Evolutionary conservation across 64 coral and sea anemone genomes (phyloP), one percentile per base, ranked within the genome.

Genomic region (Pocillopora damicornis): DNA sequence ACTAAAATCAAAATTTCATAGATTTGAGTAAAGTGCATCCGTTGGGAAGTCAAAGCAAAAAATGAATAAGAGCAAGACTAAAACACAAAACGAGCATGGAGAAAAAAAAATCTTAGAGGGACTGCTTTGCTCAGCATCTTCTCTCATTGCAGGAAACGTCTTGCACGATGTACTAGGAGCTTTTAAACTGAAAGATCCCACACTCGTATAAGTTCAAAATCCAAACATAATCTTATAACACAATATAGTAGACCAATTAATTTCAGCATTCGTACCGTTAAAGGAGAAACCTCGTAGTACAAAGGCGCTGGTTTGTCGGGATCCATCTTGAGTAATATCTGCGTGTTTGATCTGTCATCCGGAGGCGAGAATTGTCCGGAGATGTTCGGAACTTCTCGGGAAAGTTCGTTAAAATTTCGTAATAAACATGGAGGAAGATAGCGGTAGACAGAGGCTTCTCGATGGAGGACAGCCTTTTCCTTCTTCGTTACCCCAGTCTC

Each of bases 281-380:
- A 60, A 60, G 77, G 77, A 30, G 77, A 79, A 79, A 79, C 56
- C 60, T 79, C 77, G 38, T 79, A 13, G n/a, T 79, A 79, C 56
- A 79, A 23, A 11, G 77, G 77, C 6, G 58, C 77, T 13, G 77
- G 15, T 34, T n/a, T 18, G 13, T 26, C n/a, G 4, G 67, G 20
- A 71, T 25, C 77, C 77, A 79, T 79, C 4, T 79, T 79, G 77
- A n/a, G 23, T n/a, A 14, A 60, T 22, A 16, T 9, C 16, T 76
- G 36, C 20, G 42, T 4, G 1, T 5, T 79, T 18, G 11, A 11
- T 23, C 56, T 2, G 57, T 59, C 13, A 60, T 9, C 26, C 4
- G 9, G 30, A 10, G 3, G 7, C 42, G 42, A 51, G 42, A 51
- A 51, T 51, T 51, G 7, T 51, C 42, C 42, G 42, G 22, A 60